Conservation (phyloP, 1,140 invertebrate species). For the Chionoecetes opilio region DNA sequence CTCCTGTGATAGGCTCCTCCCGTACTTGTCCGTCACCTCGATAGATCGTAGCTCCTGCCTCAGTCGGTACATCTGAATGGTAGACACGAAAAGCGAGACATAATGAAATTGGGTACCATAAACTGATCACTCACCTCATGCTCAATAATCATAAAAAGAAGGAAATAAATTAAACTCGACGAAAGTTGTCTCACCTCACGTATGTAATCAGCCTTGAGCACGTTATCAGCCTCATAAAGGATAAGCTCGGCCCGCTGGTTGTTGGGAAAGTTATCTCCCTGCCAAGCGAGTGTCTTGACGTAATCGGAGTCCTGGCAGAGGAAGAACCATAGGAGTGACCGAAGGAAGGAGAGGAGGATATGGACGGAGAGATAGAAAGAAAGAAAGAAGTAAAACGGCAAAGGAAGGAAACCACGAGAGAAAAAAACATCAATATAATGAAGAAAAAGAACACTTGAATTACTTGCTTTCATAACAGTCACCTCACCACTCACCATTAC, state of each 20-base stretch:
- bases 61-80: constrained; percentile 71
- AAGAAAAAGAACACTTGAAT: too few relatives aligned
- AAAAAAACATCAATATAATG: too few relatives aligned
- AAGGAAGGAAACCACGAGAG: too few relatives aligned
- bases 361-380: too few relatives aligned
- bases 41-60: constrained; percentile 39
- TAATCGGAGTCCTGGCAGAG: constrained; percentile 87
- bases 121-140: too few relatives aligned
- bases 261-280: constrained; percentile 87
- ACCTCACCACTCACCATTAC: too few relatives aligned
- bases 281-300: constrained; percentile 88
- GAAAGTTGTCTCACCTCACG: constrained; percentile 45
- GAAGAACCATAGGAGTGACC: neutral
- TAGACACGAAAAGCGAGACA: neutral
- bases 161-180: too few relatives aligned
- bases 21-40: constrained; percentile 42
- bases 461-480: too few relatives aligned
- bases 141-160: too few relatives aligned
- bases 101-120: too few relatives aligned
- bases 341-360: too few relatives aligned
- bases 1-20: constrained; percentile 43
- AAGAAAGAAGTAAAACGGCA: too few relatives aligned
- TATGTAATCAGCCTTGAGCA: constrained; percentile 60
- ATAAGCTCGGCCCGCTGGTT: constrained; percentile 82
- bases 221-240: constrained; percentile 64